Conservation (phyloP, 2,888 invertebrate species). For the Dione juno region DNA sequence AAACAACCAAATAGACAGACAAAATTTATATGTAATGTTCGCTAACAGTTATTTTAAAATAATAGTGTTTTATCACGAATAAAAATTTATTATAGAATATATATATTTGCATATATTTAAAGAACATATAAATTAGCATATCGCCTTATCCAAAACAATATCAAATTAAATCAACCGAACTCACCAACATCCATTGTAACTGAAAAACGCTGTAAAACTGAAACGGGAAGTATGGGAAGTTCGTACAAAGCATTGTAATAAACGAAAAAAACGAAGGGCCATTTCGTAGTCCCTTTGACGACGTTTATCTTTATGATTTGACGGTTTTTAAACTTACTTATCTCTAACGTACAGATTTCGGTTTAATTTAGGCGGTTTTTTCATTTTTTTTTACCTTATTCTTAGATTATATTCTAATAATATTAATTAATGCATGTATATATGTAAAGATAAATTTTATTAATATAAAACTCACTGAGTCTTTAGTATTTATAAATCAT, state of each 20-base stretch:
- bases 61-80: too few relatives aligned
- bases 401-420: too few relatives aligned
- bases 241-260: slow-evolving; percentile 25
- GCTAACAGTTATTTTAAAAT: too few relatives aligned
- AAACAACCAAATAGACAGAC: too few relatives aligned
- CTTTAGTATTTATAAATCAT: background rate
- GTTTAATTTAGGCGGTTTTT: background rate
- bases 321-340: slow-evolving; percentile 19
- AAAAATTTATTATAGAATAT: too few relatives aligned
- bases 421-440: too few relatives aligned
- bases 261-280: slow-evolving; percentile 18
- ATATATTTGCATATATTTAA: too few relatives aligned
- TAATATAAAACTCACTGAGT: too few relatives aligned
- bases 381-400: background rate
- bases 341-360: background rate
- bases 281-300: slow-evolving; percentile 19
- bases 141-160: slow-evolving; percentile 18
- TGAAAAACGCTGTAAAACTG: slow-evolving; percentile 24
- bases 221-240: slow-evolving; percentile 22
- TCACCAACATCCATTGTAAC: slow-evolving; percentile 20
- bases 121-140: background rate
- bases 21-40: too few relatives aligned
- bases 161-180: slow-evolving; percentile 17
- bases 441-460: too few relatives aligned
- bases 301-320: slow-evolving; percentile 24